Percentiles rank a stretch among this genome's conserved stretches.
Conservation (phyloP, 1,140 invertebrate species). For the Caenorhabditis remanei region DNA sequence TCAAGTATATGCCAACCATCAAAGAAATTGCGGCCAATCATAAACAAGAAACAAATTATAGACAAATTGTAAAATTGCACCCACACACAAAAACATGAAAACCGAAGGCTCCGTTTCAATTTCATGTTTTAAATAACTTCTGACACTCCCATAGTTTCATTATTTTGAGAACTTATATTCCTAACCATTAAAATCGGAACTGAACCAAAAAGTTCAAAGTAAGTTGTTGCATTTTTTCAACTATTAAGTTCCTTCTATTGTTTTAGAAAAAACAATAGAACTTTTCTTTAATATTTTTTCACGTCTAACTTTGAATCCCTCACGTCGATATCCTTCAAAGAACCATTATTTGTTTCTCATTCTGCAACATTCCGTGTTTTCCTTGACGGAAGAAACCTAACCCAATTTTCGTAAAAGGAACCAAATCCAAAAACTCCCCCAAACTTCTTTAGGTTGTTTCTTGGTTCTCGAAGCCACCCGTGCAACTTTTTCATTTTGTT, state of each 20-base stretch:
- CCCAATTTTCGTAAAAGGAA: not conserved
- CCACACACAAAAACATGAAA: not conserved
- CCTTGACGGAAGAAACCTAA: not conserved
- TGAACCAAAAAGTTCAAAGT: not conserved
- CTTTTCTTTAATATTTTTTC: no score
- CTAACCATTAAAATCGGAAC: not conserved
- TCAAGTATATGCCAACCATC: not conserved
- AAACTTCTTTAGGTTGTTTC: not conserved
- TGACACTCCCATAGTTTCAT: no score
- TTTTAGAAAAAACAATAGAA: no score
- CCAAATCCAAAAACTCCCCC: not conserved
- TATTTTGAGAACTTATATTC: no score
- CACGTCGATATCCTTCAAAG: no score
- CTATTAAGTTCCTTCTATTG: no score
- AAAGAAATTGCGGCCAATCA: not conserved
- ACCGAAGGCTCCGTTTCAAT: not conserved
- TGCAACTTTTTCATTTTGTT: not conserved
- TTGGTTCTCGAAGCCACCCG: not conserved
- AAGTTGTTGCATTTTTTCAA: not conserved
- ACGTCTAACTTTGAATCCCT: no score
- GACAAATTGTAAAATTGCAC: conserved; percentile 7
- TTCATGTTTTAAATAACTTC: no score
- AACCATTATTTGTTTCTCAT: no score
- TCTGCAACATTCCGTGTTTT: not conserved
- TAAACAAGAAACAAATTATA: conserved; percentile 25